Conservation (phyloP, 2,888 invertebrate species). For the Trichacis sp. region DNA sequence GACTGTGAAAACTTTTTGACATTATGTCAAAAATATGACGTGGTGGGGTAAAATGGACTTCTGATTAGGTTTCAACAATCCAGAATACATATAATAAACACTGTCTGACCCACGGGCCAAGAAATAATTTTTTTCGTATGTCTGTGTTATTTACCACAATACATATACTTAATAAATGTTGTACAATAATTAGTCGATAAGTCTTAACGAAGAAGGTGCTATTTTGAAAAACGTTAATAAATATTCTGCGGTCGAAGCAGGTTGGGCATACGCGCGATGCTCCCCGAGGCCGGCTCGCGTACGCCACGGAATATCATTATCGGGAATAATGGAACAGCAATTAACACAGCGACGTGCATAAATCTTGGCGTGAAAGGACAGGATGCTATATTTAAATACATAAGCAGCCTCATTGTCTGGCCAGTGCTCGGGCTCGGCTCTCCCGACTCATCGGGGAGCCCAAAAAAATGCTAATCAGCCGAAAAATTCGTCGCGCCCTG, state of each 20-base stretch:
- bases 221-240: conserved; percentile 30
- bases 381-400: conserved; percentile 69
- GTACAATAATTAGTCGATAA: not conserved
- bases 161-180: too few species aligned
- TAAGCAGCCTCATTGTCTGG: conserved; percentile 66
- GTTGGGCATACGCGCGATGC: conserved; percentile 28
- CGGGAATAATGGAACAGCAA: conserved; percentile 66
- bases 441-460: conserved; percentile 17
- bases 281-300: conserved; percentile 13
- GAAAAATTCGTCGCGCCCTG: conserved; percentile 40
- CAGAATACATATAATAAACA: too few species aligned
- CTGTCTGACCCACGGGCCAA: too few species aligned
- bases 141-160: too few species aligned
- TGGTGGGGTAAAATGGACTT: too few species aligned
- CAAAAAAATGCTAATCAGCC: conserved; percentile 59
- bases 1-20: too few species aligned
- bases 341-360: conserved; percentile 67
- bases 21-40: too few species aligned
- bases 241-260: conserved; percentile 42
- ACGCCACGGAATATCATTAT: conserved; percentile 67
- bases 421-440: conserved; percentile 24
- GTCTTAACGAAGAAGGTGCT: not conserved
- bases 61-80: too few species aligned
- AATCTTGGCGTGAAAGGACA: conserved; percentile 68
- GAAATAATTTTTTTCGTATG: too few species aligned